Evolutionary conservation across 2,888 invertebrate genomes (phyloP).

Genomic region (Nomada fabriciana): DNA sequence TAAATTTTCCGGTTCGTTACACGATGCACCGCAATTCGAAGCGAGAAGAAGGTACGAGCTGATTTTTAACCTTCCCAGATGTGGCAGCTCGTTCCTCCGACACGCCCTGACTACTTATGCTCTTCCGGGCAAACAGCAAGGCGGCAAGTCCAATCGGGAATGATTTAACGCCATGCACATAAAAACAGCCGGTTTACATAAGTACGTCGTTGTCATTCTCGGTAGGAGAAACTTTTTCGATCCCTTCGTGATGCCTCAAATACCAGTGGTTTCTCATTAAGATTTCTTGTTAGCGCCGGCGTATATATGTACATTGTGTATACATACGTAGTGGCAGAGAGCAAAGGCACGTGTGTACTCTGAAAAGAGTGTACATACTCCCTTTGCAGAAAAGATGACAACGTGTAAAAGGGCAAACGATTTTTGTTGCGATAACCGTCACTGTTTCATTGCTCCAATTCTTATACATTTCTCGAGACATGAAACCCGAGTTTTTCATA

Average conservation of each 20-base stretch:
- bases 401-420: no score
- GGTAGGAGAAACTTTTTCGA: constrained; percentile 63
- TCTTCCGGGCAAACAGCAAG: constrained; percentile 73
- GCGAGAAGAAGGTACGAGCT: constrained; percentile 55
- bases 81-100: constrained; percentile 52
- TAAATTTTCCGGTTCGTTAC: constrained; percentile 33
- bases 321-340: not conserved
- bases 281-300: constrained; percentile 64
- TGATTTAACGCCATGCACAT: constrained; percentile 74
- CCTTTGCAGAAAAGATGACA: not conserved
- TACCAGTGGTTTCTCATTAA: constrained; percentile 68
- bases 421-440: no score
- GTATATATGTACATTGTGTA: not conserved
- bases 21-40: constrained; percentile 27
- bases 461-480: no score
- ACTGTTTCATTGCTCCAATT: no score
- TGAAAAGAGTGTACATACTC: no score
- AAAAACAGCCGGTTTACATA: constrained; percentile 78
- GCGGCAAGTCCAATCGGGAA: constrained; percentile 68
- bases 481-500: no score
- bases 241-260: constrained; percentile 53
- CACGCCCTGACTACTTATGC: constrained; percentile 71
- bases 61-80: constrained; percentile 75
- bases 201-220: constrained; percentile 76
- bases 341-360: no score